Percentiles rank a stretch among this genome's conserved stretches.
Conservation (phyloP, 1,140 invertebrate genomes). For the Scaptodrosophila lebanonensis region DNA sequence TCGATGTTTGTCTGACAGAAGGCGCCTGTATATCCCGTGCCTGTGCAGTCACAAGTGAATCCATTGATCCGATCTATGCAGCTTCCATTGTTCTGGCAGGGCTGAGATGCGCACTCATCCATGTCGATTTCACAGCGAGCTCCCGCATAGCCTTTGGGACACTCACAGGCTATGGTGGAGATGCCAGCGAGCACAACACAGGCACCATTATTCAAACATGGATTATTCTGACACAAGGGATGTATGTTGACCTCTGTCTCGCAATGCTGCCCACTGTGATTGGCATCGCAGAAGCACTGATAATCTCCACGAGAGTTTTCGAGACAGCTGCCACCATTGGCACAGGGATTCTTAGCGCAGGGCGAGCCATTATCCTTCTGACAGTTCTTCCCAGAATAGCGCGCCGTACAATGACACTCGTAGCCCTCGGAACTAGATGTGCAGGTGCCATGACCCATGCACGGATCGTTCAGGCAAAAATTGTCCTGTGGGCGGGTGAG, state of each 20-base stretch:
- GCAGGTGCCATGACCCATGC: constrained; percentile 88
- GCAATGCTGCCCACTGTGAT: constrained; percentile 87
- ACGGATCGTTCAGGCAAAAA: constrained; percentile 87
- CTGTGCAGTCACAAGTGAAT: constrained; percentile 86
- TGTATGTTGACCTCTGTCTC: constrained; percentile 85
- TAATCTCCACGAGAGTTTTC: constrained; percentile 87
- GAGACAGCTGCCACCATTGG: constrained; percentile 85
- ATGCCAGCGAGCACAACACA: constrained; percentile 81
- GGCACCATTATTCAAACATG: constrained; percentile 85
- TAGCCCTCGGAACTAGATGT: constrained; percentile 85
- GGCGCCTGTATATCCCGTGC: constrained; percentile 86
- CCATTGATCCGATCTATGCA: constrained; percentile 88
- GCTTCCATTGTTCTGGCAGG: constrained; percentile 89
- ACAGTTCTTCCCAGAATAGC: constrained; percentile 90
- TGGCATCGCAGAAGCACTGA: constrained; percentile 84
- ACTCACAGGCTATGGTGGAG: constrained; percentile 82
- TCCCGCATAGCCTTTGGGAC: constrained; percentile 82
- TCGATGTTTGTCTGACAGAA: constrained; percentile 91
- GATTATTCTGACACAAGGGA: constrained; percentile 84
- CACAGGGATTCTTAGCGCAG: constrained; percentile 85
- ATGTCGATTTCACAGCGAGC: constrained; percentile 83
- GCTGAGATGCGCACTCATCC: constrained; percentile 84
- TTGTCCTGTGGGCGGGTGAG: constrained; percentile 80
- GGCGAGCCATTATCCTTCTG: constrained; percentile 86
- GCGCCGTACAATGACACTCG: constrained; percentile 86